Percentiles rank a stretch among this genome's conserved stretches.
These are phyloP conservation scores for Myotis lucifugus DNA, from an alignment of 2,113 vertebrate species.

Conservation along the genomic window DNA sequence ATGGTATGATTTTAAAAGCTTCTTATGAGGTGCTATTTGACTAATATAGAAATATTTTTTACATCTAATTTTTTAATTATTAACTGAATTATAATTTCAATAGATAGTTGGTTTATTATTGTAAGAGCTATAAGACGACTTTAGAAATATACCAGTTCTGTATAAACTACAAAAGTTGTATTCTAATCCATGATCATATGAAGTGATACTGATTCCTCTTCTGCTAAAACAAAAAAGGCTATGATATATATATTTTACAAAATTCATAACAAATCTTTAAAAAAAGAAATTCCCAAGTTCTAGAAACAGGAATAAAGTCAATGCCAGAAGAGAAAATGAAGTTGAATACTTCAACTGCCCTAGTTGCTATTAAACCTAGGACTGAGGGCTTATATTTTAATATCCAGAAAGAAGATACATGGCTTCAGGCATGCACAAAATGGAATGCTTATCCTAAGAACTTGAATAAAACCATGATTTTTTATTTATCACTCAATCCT, in stretches of 20 bases:
- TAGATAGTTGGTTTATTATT: neutral
- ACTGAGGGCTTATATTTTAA: neutral
- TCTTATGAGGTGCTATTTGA: neutral
- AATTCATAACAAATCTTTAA: neutral
- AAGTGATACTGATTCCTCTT: neutral
- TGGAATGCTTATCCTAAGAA: neutral
- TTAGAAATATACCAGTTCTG: neutral
- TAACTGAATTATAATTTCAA: neutral
- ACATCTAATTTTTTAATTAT: slow-evolving; percentile 1
- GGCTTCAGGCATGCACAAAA: neutral
- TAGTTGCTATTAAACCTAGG: neutral
- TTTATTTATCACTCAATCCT: neutral
- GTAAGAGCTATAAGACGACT: neutral
- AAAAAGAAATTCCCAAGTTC: neutral
- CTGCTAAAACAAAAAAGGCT: neutral
- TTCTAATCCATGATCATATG: neutral
- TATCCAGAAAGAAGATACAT: neutral
- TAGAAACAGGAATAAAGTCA: neutral
- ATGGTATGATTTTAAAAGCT: neutral
- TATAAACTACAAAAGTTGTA: neutral
- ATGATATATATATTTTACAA: neutral
- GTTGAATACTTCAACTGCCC: neutral
- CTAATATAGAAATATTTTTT: neutral
- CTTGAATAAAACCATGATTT: neutral
- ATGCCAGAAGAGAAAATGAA: neutral